Evolutionary conservation across 2,113 vertebrate species (phyloP), one percentile per base, ranked within the genome.

Genomic region (Carettochelys insculpta): DNA sequence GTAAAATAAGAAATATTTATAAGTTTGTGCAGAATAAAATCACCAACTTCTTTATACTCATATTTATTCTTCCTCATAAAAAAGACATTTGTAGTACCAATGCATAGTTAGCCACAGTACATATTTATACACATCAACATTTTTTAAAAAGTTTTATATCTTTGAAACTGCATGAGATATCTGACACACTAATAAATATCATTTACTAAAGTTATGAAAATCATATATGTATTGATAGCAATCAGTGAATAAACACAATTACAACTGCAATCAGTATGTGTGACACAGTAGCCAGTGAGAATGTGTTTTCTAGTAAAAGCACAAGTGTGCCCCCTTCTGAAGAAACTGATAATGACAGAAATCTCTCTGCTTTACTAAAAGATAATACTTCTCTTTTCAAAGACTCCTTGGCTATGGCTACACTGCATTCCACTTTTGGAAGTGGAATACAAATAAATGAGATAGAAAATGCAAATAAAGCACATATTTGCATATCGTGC

Each of bases 311-410:
- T 95, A 94, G 94, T 87, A 97, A 92, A 94, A 95, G 96, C 89
- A 97, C 96, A 97, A 95, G 93, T 92, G 82, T 94, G 94, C 94
- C 96, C 96, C 93, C 96, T 97, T 96, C 96, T 97, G 97, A 97
- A 97, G 94, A 96, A 97, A 95, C 71, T 68, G 89, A 94, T 95
- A 97, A 76, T 94, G 92, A 94, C 90, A 71, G 25, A 93, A 43
- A 34, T 31, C 53, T 80, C 82, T 89, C 77, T 88, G 43, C 38
- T 51, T 75, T 13, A 68, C 85, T 89, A 95, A 68, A 87, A 88
- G 80, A 90, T 92, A 88, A n/a, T 56, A 90, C 73, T 20, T 68
- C 82, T 43, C 52, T 34, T 92, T 54, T 61, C 51, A 80, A 81
- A 50, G 45, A 61, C 38, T 45, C 12, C n/a, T n/a, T n/a, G n/a